A percentile compares a stretch with the other conserved stretches of the same genome.
Evolutionary conservation across 1,140 invertebrate genomes (phyloP).

Genomic region (Eupristina koningsbergeri): DNA sequence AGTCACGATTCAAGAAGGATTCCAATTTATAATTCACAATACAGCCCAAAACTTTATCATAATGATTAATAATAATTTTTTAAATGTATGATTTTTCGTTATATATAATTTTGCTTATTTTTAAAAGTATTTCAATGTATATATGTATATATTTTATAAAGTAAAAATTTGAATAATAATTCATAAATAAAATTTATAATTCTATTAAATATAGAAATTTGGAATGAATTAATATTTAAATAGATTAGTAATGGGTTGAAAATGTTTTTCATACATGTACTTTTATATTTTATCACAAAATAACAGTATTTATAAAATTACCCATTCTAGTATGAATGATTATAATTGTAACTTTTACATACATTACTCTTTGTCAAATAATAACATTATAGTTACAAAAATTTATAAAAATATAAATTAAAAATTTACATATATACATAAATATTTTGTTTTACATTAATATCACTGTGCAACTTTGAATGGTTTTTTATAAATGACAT

Average conservation of each 20-base stretch:
- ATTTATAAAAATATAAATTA: too few species aligned
- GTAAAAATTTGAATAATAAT: not conserved
- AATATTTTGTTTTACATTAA: too few species aligned
- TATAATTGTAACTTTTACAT: too few species aligned
- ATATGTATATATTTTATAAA: not conserved
- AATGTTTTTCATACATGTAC: not conserved
- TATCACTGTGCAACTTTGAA: too few species aligned
- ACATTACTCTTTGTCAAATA: too few species aligned
- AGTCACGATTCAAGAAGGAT: conserved; percentile 75
- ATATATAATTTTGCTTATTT: not conserved
- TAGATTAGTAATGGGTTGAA: not conserved
- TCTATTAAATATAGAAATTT: not conserved
- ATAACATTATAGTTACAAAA: too few species aligned
- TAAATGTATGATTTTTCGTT: conserved; percentile 11
- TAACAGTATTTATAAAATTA: too few species aligned
- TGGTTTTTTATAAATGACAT: too few species aligned
- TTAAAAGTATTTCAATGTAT: too few species aligned
- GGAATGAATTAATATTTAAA: not conserved
- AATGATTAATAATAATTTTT: conserved; percentile 71
- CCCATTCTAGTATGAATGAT: too few species aligned
- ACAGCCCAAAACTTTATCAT: conserved; percentile 76
- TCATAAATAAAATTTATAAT: not conserved
- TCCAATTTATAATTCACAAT: conserved; percentile 68
- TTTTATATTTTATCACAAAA: too few species aligned
- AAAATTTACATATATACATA: too few species aligned